Conservation (phyloP, 2,797 vertebrate species). For the Mormyrus hasselquistii region DNA sequence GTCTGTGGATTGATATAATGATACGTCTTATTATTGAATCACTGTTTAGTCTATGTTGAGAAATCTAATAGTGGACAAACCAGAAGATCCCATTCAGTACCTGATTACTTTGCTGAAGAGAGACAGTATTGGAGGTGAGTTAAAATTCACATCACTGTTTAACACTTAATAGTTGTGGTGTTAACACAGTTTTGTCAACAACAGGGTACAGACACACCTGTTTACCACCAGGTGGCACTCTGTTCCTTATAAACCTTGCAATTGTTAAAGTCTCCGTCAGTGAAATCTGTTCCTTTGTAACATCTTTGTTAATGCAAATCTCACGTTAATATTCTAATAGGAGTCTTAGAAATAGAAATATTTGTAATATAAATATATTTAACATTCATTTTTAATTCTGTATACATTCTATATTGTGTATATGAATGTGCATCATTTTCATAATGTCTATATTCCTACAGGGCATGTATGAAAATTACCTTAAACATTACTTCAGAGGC, state of each 20-base stretch:
- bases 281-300: neutral
- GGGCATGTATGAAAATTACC: neutral
- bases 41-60: conserved; percentile 50
- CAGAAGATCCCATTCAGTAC: conserved; percentile 71
- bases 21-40: neutral
- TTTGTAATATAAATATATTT: neutral
- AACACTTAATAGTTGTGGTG: neutral
- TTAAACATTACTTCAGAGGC: neutral
- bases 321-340: neutral
- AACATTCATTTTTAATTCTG: neutral
- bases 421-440: neutral
- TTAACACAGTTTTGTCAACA: neutral
- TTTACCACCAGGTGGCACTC: conserved; percentile 34
- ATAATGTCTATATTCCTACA: neutral
- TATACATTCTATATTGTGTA: neutral
- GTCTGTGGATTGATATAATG: neutral
- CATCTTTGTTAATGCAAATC: neutral
- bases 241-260: neutral
- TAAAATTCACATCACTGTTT: neutral
- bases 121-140: conserved; percentile 64
- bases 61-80: conserved; percentile 70
- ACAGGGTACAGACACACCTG: neutral
- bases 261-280: neutral
- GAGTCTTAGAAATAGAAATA: neutral
- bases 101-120: conserved; percentile 69